Base-by-base conservation (phyloP, 92 coral and sea anemone genomes). In the Epizoanthus illoricatus region DNA sequence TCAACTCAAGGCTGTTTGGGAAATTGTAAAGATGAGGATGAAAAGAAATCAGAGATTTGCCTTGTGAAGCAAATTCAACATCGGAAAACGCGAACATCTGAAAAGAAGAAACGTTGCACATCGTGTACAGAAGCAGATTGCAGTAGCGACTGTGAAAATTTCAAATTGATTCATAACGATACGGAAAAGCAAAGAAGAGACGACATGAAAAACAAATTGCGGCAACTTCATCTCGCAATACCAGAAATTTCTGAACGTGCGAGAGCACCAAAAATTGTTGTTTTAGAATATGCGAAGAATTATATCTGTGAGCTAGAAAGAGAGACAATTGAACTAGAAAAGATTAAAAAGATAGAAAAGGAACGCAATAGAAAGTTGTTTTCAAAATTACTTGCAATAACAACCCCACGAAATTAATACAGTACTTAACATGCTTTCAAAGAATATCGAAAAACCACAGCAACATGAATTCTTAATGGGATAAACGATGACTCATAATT, bases 161-260 rank as follows among this genome's bases (percentile, higher is more conserved):
- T 82, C 3, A 75, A 83, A 3, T 76, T 72, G 33, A 33, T 88
- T 52, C 91, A 88, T 59, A 88, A 88, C 79, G 88, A 88, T 58
- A 85, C 91, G 65, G 97, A 92, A 80, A 83, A 88, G 52, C 94
- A 92, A 42, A 73, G 97, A 65, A 83, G 97, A 54, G 85, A 80
- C 55, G 86, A 92, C 78, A 75, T 92, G 87, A 92, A 92, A 69
- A 84, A 79, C 5, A 92, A 90, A 65, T 86, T 90, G 83, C 86
- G 87, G 52, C 89, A 90, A 56, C 80, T 92, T n/a, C 85, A 86
- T 11, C 78, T 74, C 18, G 69, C 76, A 36, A 18, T 92, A 58
- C 97, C 97, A 60, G 90, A 80, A 57, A 65, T 88, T 55, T 65
- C 28, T 13, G 87, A 83, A 54, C 80, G 80, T 6, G 79, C 80